These are phyloP conservation scores for Pachyuromys duprasi DNA, from an alignment of 2,797 vertebrate genomes.

Conservation along the genomic window DNA sequence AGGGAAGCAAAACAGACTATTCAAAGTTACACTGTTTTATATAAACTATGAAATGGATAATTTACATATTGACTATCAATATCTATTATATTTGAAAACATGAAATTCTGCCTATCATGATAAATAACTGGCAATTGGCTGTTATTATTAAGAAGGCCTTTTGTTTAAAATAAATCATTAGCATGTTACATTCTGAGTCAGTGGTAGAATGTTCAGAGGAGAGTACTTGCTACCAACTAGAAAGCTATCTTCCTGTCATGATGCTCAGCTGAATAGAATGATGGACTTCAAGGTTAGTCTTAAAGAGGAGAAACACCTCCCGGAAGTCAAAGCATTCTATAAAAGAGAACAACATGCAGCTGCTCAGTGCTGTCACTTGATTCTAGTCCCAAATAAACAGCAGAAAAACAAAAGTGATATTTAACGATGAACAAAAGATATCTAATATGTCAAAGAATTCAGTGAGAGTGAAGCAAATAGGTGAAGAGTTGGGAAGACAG, in stretches of 20 bases:
- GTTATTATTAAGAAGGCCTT: neutral
- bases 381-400: neutral
- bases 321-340: neutral
- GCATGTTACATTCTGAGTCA: neutral
- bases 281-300: neutral
- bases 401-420: neutral
- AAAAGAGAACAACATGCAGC: neutral
- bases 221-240: neutral
- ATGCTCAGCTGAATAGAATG: neutral
- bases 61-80: constrained; percentile 21
- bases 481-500: neutral
- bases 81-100: constrained; percentile 34
- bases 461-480: neutral
- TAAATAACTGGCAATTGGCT: neutral
- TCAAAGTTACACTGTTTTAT: neutral
- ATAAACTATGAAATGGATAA: neutral
- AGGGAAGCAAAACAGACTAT: constrained; percentile 11
- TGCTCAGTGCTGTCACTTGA: neutral
- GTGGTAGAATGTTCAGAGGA: neutral
- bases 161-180: neutral
- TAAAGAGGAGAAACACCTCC: neutral
- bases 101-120: neutral
- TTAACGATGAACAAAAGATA: neutral
- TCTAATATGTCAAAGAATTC: neutral
- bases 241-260: neutral